phyloP scores from a whole-genome alignment of 2,888 invertebrate species.

The Belgica antarctica region DNA sequence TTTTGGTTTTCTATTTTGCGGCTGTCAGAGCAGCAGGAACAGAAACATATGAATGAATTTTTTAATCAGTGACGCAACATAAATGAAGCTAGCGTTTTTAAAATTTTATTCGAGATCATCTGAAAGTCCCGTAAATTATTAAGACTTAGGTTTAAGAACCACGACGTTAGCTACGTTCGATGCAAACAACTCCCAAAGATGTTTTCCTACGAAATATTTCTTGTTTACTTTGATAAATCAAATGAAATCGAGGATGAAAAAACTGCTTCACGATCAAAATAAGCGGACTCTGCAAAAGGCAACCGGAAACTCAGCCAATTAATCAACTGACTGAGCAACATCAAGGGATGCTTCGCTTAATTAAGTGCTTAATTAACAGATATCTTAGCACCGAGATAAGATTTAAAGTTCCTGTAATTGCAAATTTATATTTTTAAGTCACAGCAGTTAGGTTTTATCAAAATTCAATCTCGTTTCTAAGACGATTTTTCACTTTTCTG shows the following conservation, averaged over 20 bases:
- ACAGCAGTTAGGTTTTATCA: not conserved
- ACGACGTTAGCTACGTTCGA: too few relatives aligned
- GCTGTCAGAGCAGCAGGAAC: not conserved
- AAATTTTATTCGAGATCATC: too few relatives aligned
- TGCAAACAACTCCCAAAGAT: too few relatives aligned
- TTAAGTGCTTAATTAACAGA: not conserved
- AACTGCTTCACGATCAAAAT: too few relatives aligned
- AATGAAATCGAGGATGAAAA: too few relatives aligned
- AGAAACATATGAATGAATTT: not conserved
- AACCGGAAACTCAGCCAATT: not conserved
- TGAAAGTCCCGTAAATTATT: too few relatives aligned
- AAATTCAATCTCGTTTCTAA: constrained; percentile 4
- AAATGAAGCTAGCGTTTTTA: too few relatives aligned
- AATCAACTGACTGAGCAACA: not conserved
- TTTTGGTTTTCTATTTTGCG: not conserved
- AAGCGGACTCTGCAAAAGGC: too few relatives aligned
- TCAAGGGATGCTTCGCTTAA: not conserved
- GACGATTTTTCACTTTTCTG: constrained; percentile 20
- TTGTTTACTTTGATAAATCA: not conserved
- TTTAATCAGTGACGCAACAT: not conserved
- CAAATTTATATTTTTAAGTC: constrained; percentile 21
- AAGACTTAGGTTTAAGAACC: too few relatives aligned
- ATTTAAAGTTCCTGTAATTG: constrained; percentile 16
- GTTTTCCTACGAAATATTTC: not conserved
- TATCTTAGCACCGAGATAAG: constrained; percentile 18